Base-by-base conservation (phyloP, 2,888 invertebrate species). In the Drosophila cyrtoloma region DNA sequence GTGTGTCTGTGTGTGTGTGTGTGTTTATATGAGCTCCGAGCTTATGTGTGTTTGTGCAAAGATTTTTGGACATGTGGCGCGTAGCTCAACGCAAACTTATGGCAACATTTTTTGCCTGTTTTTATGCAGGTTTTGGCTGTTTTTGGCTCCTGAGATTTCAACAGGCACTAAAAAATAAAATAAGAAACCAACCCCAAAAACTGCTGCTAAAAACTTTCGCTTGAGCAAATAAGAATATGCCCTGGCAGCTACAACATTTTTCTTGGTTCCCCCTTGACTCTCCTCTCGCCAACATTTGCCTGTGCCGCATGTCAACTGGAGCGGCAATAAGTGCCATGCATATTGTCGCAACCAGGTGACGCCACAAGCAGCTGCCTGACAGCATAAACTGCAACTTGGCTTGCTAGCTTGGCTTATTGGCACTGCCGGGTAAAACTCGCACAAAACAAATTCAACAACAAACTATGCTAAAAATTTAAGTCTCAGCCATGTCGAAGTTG, bases 281-380 rank as follows among this genome's bases (percentile, higher is more conserved):
- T 3, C 1, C 19, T 12, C 53, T 52, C 39, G 50, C 26, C 33
- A 47, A 73, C 71, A 79, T 75, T 79, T 75, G 76, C 56, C 56
- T 53, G 64, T 61, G 64, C 81, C 67, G 74, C 76, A 79, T 86
- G 79, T 91, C 82, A 87, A 86, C 82, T 78, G 87, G 75, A 89
- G 85, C 86, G 89, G 87, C 89, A 90, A 91, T 87, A 87, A 87
- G 89, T 89, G 91, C 72, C 91, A 84, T 77, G 81, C 89, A 89
- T 79, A 90, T 78, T 88, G 86, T 81, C 75, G 78, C 79, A 76
- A 52, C 61, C 90, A 89, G 80, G 82, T 88, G 86, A 47, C 71
- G 84, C 76, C 63, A 55, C 69, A 77, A 66, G 70, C 35, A 52
- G 39, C 63, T 52, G 51, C 35, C 51, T 69, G 75, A 74, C 68